A percentile compares a stretch with the other conserved stretches of the same genome.
Conservation (phyloP, 1,140 invertebrate species). For the Brachionus sp. region DNA sequence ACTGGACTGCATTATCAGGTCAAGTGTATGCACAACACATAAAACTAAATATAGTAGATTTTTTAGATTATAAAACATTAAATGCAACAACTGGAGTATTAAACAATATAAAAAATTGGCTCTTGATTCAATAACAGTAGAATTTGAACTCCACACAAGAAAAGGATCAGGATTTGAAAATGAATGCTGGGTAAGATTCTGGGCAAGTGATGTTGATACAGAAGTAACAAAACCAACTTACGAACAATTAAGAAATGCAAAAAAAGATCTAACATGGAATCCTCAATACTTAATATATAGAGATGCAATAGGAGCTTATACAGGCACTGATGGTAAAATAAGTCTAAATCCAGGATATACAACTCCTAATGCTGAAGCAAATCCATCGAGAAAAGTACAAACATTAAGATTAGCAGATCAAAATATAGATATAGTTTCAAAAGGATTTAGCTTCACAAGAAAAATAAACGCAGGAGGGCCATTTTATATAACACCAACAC, state of each 20-base stretch:
- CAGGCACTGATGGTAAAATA: no score
- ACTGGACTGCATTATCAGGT: no score
- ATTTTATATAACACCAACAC: background rate
- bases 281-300: background rate
- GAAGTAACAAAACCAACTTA: no score
- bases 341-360: no score
- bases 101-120: background rate
- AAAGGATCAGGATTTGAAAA: background rate
- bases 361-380: background rate
- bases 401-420: background rate
- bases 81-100: background rate
- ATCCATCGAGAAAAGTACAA: background rate
- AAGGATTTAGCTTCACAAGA: background rate
- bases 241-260: no score
- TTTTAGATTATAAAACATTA: background rate
- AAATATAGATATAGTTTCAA: background rate
- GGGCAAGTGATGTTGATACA: no score
- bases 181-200: background rate
- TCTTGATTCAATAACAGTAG: background rate
- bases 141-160: background rate
- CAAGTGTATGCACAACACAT: no score
- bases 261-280: background rate
- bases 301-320: background rate
- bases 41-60: background rate
- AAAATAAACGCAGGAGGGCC: background rate